Evolutionary conservation across 2,797 vertebrate genomes (phyloP).

Genomic region (Crenichthys baileyi): DNA sequence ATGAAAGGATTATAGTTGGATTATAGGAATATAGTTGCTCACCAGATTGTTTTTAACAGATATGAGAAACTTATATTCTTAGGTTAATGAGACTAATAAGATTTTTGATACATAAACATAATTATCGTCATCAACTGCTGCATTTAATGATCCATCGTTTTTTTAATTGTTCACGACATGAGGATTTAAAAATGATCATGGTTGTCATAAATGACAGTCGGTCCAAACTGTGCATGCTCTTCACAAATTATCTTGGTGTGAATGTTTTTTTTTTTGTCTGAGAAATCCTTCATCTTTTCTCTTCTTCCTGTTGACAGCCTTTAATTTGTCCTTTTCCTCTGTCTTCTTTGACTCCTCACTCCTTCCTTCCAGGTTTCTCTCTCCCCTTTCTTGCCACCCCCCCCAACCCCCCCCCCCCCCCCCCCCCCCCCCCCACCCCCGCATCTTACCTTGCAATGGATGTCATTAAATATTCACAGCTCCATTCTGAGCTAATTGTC

Average conservation of each 20-base stretch:
- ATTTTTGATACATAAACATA: not conserved
- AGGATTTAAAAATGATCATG: not conserved
- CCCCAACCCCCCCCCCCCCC: slow-evolving; percentile 11
- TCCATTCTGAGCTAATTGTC: slow-evolving; percentile 84
- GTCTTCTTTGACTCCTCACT: slow-evolving; percentile 5
- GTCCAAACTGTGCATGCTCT: not conserved
- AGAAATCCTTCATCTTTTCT: not conserved
- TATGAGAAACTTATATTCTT: not conserved
- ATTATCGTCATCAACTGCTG: not conserved
- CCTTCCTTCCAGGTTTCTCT: slow-evolving; percentile 33
- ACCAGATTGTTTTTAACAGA: not conserved
- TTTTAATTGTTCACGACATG: not conserved
- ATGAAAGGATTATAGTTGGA: not conserved
- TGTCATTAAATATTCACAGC: slow-evolving; percentile 85
- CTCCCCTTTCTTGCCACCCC: too few relatives aligned
- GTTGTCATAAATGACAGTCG: not conserved
- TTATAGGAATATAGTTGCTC: not conserved
- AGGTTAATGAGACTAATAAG: not conserved
- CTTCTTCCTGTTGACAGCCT: not conserved
- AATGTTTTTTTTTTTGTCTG: not conserved
- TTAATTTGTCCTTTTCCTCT: not conserved
- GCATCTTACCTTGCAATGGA: slow-evolving; percentile 61
- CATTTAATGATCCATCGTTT: not conserved
- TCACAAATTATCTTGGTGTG: not conserved
- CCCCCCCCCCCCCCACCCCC: slow-evolving; percentile 16